Evolutionary conservation across 2,113 vertebrate genomes (phyloP).

Genomic region (Ailurus styani): DNA sequence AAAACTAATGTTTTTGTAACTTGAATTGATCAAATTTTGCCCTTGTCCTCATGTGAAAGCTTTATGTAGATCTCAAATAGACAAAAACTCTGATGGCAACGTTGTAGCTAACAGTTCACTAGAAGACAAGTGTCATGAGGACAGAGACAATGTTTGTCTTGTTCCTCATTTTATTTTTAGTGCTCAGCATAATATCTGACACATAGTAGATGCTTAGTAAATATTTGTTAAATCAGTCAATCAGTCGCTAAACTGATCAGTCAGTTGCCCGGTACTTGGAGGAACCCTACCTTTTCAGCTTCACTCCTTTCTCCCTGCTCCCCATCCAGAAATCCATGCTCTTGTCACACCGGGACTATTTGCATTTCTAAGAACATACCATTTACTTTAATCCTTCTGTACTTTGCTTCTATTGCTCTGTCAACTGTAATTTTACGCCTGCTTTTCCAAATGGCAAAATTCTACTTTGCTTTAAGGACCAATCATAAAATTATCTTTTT

Average conservation of each 20-base stretch:
- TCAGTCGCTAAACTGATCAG: background rate
- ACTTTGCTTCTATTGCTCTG: background rate
- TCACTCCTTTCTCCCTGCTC: background rate
- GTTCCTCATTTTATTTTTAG: background rate
- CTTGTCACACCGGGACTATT: background rate
- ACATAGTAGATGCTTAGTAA: background rate
- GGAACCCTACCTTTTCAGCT: background rate
- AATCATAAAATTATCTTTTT: background rate
- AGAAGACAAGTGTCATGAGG: background rate
- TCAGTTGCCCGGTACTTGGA: background rate
- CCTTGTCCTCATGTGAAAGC: background rate
- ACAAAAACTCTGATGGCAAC: background rate
- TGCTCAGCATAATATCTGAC: background rate
- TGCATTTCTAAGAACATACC: background rate
- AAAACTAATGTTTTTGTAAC: background rate
- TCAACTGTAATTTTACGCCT: background rate
- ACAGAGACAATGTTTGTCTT: background rate
- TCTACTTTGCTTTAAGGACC: background rate
- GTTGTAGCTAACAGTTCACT: background rate
- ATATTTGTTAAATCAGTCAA: background rate
- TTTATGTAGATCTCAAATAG: background rate
- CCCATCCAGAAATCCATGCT: background rate
- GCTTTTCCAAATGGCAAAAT: background rate
- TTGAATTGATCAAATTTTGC: background rate
- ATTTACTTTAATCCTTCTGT: background rate